Evolutionary conservation across 2,797 vertebrate species (phyloP).

Genomic region (Tamandua tetradactyla): DNA sequence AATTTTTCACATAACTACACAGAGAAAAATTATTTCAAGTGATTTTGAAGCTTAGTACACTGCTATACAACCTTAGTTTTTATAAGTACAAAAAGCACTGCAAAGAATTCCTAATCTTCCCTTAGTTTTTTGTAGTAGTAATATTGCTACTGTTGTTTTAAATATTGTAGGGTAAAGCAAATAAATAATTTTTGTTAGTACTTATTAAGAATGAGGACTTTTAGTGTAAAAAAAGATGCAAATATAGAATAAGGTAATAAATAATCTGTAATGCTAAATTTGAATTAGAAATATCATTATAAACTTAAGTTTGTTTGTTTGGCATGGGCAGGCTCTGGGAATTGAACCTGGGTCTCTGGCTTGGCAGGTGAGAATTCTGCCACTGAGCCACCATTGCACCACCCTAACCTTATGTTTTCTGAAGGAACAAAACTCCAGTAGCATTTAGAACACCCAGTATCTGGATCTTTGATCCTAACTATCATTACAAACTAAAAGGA

Average conservation of each 20-base stretch:
- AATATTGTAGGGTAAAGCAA: not conserved
- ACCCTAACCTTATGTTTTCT: too few relatives aligned
- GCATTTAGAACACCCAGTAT: not conserved
- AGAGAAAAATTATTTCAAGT: not conserved
- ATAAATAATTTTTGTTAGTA: not conserved
- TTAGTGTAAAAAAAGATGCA: not conserved
- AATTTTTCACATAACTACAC: not conserved
- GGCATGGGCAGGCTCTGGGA: too few relatives aligned
- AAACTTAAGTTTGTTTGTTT: too few relatives aligned
- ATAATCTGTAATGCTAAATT: not conserved
- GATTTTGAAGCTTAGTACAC: not conserved
- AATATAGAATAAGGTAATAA: slow-evolving; percentile 14
- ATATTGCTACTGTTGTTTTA: not conserved
- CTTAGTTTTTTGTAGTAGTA: not conserved
- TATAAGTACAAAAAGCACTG: not conserved
- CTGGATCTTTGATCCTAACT: not conserved
- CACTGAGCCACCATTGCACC: too few relatives aligned
- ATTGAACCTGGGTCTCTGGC: too few relatives aligned
- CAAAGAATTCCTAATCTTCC: not conserved
- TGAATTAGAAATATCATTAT: slow-evolving; percentile 1
- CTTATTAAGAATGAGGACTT: not conserved
- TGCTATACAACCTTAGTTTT: not conserved
- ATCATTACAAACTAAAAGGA: not conserved
- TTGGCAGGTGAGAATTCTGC: too few relatives aligned
- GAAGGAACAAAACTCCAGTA: not conserved